Base-by-base conservation (phyloP, 2,797 vertebrate genomes). In the Hephaestus fuliginosus region DNA sequence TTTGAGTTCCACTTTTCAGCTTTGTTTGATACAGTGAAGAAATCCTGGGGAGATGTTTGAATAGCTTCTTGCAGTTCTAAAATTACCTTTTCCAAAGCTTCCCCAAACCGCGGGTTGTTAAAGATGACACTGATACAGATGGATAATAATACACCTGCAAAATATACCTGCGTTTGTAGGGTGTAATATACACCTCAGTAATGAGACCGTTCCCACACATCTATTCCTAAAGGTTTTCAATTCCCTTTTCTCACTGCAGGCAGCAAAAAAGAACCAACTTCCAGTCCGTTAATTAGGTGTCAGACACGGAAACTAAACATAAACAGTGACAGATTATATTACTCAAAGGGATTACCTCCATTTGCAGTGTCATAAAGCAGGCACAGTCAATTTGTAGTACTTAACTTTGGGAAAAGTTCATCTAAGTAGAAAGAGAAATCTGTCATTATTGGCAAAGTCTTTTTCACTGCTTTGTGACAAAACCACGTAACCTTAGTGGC, bases 201-300 rank as follows among this genome's bases (percentile, higher is more conserved):
- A 94, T 92, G 86, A 87, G 88, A 87, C 84, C 83, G 80, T 85
- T 86, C 81, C 83, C 74, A 83, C 70, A 76, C 79, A 89, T 72
- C 56, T 91, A 88, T 92, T 92, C 90, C 89, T 92, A 82, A 85
- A 88, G 88, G 88, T 90, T 88, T 92, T 92, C 84, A 86, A 87
- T 89, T 90, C 85, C 86, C 83, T 71, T 74, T 87, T 78, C 80
- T 77, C 80, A 79, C 86, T 76, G 83, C 81, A 84, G 85, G 83
- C 85, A 80, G 88, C 83, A 89, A 90, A 86, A 87, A 90, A 82
- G 68, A 91, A 92, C 80, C 20, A 61, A 91, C 86, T 94, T 92
- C 88, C 87, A 89, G 90, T 86, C 90, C 61, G 86, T 91, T 96
- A 95, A 96, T 95, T 94, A 94, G 93, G 90, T 95, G 94, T 94